A percentile compares a stretch with the other conserved stretches of the same genome.
These are phyloP conservation scores for Platygyra sinensis DNA, from an alignment of 64 coral and sea anemone species.

Conservation along the genomic window DNA sequence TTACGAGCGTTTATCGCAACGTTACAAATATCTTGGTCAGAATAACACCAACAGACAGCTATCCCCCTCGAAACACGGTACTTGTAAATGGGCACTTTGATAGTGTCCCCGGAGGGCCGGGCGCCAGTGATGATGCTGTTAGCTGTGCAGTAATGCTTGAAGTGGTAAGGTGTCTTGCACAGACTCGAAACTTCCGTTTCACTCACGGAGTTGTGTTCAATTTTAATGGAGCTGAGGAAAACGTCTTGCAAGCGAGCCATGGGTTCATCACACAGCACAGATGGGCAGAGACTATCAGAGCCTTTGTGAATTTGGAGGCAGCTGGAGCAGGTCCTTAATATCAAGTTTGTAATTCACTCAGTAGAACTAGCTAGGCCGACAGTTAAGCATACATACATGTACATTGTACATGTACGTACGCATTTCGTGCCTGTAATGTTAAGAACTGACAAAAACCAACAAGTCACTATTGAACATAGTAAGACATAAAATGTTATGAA, in stretches of 20 bases:
- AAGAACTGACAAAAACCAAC: too few relatives aligned
- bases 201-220: constrained; percentile 78
- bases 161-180: constrained; percentile 73
- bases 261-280: constrained; percentile 94
- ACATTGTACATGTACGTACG: too few relatives aligned
- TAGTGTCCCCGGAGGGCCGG: constrained; percentile 75
- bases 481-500: too few relatives aligned
- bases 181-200: constrained; percentile 49
- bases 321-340: constrained; percentile 89
- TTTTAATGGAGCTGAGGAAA: constrained; percentile 99
- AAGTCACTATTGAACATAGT: too few relatives aligned
- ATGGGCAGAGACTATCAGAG: constrained; percentile 72
- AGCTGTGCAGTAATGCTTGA: constrained; percentile 98
- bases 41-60: constrained; percentile 59
- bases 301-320: constrained; percentile 92
- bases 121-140: constrained; percentile 91
- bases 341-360: too few relatives aligned
- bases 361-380: too few relatives aligned
- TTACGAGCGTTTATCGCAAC: constrained; percentile 80
- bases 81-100: constrained; percentile 96
- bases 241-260: constrained; percentile 93
- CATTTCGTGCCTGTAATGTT: too few relatives aligned
- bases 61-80: constrained; percentile 71
- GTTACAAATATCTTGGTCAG: constrained; percentile 88
- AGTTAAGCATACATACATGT: too few relatives aligned